Base-by-base conservation (phyloP, 2,797 vertebrate genomes). In the Cyprinodon diabolis region DNA sequence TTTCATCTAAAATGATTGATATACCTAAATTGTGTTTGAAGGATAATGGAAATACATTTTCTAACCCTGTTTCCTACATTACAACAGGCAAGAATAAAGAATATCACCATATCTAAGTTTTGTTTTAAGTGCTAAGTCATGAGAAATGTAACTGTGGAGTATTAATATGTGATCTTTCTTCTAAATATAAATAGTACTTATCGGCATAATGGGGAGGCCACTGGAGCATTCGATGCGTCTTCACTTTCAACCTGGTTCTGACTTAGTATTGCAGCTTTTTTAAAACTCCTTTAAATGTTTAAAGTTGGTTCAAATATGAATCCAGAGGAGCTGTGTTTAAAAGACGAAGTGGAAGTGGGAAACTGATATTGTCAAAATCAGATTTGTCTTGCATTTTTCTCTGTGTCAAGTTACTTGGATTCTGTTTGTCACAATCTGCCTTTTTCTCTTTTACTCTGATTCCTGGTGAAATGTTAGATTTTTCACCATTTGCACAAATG, bases 391-490 rank as follows among this genome's bases (percentile, higher is more conserved):
- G 49, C 60, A 45, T 10, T n/a, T 45, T 0, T 0, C n/a, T 37
- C 14, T 23, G 51, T 56, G 48, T 69, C 14, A 21, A 60, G 72
- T 60, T 60, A 15, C 12, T 10, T 21, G 12, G 2, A 35, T 49
- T 23, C 43, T 23, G 19, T 47, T 23, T 3, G 0, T 66, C 13
- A 56, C 35, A 15, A 9, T n/a, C 11, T 69, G 13, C 8, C 30
- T 5, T 11, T 15, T 47, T 30, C 2, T 30, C 69, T 74, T 48
- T 77, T 43, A 12, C 23, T 67, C 56, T 75, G 48, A 1, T 56
- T 80, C 75, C 68, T 35, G 57, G 21, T 40, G 52, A 79, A 71
- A 60, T 80, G 57, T 71, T 60, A 73, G 66, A 62, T 75, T 66
- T 37, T 70, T 72, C 58, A 47, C 66, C n/a, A 37, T 79, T 45